Evolutionary conservation across 2,888 invertebrate genomes (phyloP), one percentile per base, ranked within the genome.

Genomic region (Stictocephala bisonia): DNA sequence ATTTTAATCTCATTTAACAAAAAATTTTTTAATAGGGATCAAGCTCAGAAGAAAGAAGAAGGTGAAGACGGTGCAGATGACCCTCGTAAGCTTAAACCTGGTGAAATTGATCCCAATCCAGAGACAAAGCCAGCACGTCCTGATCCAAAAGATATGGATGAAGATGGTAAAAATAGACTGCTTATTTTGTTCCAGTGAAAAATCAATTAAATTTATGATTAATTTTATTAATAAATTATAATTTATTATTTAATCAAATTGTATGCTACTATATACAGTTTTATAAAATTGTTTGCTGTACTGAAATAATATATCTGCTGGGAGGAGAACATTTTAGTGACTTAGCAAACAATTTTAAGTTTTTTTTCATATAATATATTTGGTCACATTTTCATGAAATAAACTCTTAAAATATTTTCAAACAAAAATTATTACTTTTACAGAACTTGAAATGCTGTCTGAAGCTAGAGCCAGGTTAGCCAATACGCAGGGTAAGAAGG

Each of bases 111-210:
- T 86, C 99, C 99, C 0, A 99, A 99, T 85, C 99, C 99, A 9
- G 99, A 99, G 86, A 99, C 99, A 0, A 99, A 99, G 84, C 99
- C 99, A 2, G 99, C 99, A 0, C 88, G 99, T 66, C 99, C 99
- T 0, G 99, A 99, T 86, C 99, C 99, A 1, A 96, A 99, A 81
- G 99, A 99, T 83, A 99, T 99, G 99, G 99, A 99, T 85, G 99
- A 99, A 90, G 99, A 99, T 88, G 97, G 95, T 94, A 84, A 77
- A 79, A 7, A 2, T 22, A 6, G n/a, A n/a, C n/a, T n/a, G n/a
- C n/a, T n/a, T n/a, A n/a, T n/a, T n/a, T n/a, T n/a, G n/a, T n/a
- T n/a, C n/a, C n/a, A n/a, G n/a, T n/a, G n/a, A n/a, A n/a, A n/a
- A n/a, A n/a, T n/a, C n/a, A n/a, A n/a, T n/a, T n/a, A n/a, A n/a